These are phyloP conservation scores for Sarcoramphus papa DNA, from an alignment of 2,797 vertebrate genomes.

Conservation along the genomic window DNA sequence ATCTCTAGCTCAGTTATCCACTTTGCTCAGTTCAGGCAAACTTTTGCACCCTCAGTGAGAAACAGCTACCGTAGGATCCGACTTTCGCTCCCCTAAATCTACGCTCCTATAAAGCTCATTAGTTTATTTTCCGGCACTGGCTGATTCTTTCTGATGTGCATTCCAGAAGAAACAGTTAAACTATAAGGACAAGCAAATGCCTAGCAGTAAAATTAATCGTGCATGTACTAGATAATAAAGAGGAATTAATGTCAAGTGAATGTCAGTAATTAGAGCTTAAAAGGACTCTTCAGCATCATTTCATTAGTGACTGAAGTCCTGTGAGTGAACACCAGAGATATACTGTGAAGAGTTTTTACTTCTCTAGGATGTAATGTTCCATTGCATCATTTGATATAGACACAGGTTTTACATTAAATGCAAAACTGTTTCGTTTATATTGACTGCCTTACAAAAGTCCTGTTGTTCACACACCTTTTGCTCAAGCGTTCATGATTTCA, in stretches of 20 bases:
- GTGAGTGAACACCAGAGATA: neutral
- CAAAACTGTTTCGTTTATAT: neutral
- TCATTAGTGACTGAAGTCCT: neutral
- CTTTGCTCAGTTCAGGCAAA: neutral
- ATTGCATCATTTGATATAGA: neutral
- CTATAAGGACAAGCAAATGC: neutral
- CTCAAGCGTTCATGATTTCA: neutral
- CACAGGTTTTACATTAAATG: neutral
- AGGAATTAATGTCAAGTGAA: neutral
- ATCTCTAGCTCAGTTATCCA: neutral
- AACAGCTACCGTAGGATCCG: neutral
- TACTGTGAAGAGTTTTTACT: neutral
- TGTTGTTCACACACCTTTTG: neutral
- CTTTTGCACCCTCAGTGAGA: neutral
- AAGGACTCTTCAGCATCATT: neutral
- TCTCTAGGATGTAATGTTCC: neutral
- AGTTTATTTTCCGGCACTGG: neutral
- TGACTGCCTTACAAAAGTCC: neutral
- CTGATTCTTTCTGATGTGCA: neutral
- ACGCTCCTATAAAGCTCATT: neutral
- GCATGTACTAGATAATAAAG: neutral
- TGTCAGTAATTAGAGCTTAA: neutral
- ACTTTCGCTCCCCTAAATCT: neutral
- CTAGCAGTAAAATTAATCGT: neutral
- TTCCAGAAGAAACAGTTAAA: neutral